Percentiles rank a stretch among this genome's conserved stretches.
phyloP scores from a whole-genome alignment of 35 echinoderm and acorn worm species.

The Apostichopus californicus region DNA sequence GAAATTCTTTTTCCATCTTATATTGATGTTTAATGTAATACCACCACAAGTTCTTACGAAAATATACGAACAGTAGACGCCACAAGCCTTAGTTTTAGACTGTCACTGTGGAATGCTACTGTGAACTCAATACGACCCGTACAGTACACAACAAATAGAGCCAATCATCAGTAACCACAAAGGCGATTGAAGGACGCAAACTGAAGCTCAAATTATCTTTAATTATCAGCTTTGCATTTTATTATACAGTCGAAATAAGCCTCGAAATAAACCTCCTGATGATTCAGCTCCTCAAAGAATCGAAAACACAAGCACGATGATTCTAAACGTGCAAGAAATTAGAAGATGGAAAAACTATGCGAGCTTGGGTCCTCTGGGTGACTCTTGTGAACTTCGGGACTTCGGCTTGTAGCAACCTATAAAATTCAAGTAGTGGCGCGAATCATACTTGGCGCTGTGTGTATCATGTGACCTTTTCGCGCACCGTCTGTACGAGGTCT shows the following conservation, averaged over 20 bases:
- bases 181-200: too few relatives aligned
- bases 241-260: not conserved
- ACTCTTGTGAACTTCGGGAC: not conserved
- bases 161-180: not conserved
- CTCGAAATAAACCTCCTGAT: not conserved
- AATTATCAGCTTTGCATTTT: not conserved
- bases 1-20: conserved; percentile 26
- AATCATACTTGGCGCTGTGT: conserved; percentile 40
- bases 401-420: not conserved
- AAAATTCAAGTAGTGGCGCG: conserved; percentile 46
- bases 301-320: not conserved
- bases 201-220: not conserved
- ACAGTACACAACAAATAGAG: not conserved
- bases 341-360: not conserved
- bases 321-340: not conserved
- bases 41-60: not conserved
- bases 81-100: not conserved
- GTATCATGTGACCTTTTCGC: conserved; percentile 46
- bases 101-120: not conserved
- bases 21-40: not conserved
- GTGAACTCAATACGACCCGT: not conserved
- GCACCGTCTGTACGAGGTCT: conserved; percentile 20
- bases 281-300: not conserved
- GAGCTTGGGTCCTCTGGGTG: too few relatives aligned
- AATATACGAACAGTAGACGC: not conserved